phyloP scores from a whole-genome alignment of 2,888 invertebrate species.

The Cyclophora punctaria region DNA sequence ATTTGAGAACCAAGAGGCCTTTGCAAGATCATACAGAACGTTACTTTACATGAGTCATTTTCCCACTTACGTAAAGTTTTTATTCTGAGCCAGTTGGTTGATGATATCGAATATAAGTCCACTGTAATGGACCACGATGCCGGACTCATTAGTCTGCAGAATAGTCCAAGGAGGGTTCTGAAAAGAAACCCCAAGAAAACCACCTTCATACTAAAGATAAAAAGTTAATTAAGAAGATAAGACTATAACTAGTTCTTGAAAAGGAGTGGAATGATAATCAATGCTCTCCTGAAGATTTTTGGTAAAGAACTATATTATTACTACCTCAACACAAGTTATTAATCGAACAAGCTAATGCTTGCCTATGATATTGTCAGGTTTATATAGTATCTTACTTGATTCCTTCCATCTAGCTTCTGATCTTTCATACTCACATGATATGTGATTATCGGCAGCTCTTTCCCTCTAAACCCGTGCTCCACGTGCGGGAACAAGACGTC shows the following conservation, averaged over 20 bases:
- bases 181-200: conserved; percentile 15
- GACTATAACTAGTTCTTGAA: no score
- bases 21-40: no score
- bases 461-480: conserved; percentile 84
- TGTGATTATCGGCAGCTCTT: conserved; percentile 81
- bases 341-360: no score
- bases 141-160: conserved; percentile 75
- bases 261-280: no score
- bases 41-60: no score
- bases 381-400: not conserved
- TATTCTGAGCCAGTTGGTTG: conserved; percentile 80
- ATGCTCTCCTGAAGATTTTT: no score
- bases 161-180: conserved; percentile 95
- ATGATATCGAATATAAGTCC: conserved; percentile 89
- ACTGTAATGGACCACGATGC: conserved; percentile 72
- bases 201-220: no score
- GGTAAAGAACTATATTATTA: no score
- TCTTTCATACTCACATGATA: conserved; percentile 78
- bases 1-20: no score
- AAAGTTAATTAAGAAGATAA: no score
- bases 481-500: conserved; percentile 88
- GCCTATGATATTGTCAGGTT: not conserved
- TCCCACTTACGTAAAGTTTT: conserved; percentile 85
- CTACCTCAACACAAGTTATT: no score
- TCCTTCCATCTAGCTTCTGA: not conserved